These are phyloP conservation scores for Drosophila paramelanica DNA, from an alignment of 2,888 invertebrate genomes.

Conservation along the genomic window DNA sequence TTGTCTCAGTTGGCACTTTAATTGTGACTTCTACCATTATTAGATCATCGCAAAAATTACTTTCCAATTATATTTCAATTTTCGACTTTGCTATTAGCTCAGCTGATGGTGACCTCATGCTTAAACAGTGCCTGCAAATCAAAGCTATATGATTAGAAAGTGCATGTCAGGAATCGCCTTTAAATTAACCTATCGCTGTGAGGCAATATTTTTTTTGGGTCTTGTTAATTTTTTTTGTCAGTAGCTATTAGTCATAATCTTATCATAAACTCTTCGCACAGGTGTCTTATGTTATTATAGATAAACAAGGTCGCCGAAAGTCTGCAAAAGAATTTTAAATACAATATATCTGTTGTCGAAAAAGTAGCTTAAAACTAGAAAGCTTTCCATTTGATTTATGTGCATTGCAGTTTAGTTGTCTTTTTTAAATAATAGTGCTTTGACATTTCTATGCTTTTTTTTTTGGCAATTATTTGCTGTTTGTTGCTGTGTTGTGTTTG, in stretches of 20 bases:
- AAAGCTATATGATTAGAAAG: background rate
- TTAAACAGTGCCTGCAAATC: background rate
- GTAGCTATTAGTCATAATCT: constrained; percentile 33
- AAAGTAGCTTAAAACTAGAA: background rate
- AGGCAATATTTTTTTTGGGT: constrained; percentile 40
- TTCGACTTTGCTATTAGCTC: constrained; percentile 10
- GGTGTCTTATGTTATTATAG: constrained; percentile 32
- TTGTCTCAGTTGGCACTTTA: constrained; percentile 12
- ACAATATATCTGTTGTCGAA: background rate
- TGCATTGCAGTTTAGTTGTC: constrained; percentile 1
- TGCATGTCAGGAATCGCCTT: constrained; percentile 6
- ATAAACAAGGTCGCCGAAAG: constrained; percentile 62
- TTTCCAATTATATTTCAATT: constrained; percentile 40
- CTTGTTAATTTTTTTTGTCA: constrained; percentile 3
- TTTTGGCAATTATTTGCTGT: constrained; percentile 49
- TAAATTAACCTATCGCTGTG: constrained; percentile 17
- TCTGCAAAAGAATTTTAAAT: background rate
- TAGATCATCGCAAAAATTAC: constrained; percentile 34
- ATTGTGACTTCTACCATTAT: constrained; percentile 26
- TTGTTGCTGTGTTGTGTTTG: constrained; percentile 49
- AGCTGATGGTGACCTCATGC: constrained; percentile 49
- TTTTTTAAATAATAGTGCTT: too few relatives aligned
- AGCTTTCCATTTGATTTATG: background rate
- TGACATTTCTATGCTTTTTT: background rate
- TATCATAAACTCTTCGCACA: constrained; percentile 42